Base-by-base conservation (phyloP, 2,113 vertebrate species). In the Macquaria ambigua region DNA sequence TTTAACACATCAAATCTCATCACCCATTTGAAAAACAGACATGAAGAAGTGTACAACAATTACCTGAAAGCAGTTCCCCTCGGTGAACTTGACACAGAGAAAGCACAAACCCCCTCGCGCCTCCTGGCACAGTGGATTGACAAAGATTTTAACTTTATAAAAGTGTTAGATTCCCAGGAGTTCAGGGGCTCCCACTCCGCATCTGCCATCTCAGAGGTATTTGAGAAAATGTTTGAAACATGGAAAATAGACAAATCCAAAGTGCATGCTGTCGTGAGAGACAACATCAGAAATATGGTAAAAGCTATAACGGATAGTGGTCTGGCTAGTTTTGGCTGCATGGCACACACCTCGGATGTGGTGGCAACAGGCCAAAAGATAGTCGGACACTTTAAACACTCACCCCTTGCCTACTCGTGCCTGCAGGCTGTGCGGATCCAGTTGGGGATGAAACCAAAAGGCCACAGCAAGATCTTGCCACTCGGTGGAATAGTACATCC, bases 1-100 rank as follows among this genome's bases (percentile, higher is more conserved):
- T n/a, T 67, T 14, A 67, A n/a, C 21, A 67, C 39, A 16, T 67
- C 39, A 67, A 46, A 67, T n/a, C n/a, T n/a, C n/a, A n/a, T 67
- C 12, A 15, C 18, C 14, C 64, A 48, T 68, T 48, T 68, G 9
- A 64, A 68, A 68, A 68, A 68, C 21, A n/a, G 9, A 46, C 41
- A 43, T 11, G 41, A 43, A 43, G 37, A 39, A 11, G 41, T 43
- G 41, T 11, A 43, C 9, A 8, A 68, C 41, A 4, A 67, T 25
- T 46, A 63, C 39, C 11, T 25, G 10, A 21, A 23, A 67, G 39
- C n/a, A n/a, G n/a, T n/a, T n/a, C n/a, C n/a, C n/a, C n/a, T n/a
- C n/a, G n/a, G n/a, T n/a, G n/a, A n/a, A 31, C 28, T 31, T 1
- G 28, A 31, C 28, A 31, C 2, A 1, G 28, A 31, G 28, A 31